These are phyloP conservation scores for Aegotheles bennettii DNA, from an alignment of 2,113 vertebrate genomes.

Conservation along the genomic window DNA sequence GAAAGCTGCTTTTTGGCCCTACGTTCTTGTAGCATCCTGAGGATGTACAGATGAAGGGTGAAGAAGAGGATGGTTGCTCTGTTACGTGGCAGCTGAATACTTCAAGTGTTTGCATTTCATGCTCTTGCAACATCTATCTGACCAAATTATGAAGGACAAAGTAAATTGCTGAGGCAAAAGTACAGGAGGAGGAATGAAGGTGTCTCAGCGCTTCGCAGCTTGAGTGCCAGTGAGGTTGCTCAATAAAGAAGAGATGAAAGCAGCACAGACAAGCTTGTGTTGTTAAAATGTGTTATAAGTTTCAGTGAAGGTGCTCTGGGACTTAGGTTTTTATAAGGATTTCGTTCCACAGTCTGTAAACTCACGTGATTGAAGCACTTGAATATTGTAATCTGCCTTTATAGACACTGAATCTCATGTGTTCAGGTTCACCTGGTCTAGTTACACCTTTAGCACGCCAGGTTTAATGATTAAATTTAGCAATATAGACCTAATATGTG, in stretches of 20 bases:
- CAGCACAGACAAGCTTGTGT: not conserved
- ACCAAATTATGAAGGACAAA: no score
- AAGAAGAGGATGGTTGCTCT: not conserved
- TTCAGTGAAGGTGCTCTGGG: not conserved
- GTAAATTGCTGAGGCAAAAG: not conserved
- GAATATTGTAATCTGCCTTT: fast-evolving
- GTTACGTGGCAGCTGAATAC: not conserved
- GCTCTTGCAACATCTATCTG: not conserved
- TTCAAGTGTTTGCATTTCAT: not conserved
- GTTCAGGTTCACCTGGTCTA: not conserved
- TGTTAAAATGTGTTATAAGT: not conserved
- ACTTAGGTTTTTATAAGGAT: fast-evolving
- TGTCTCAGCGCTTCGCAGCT: fast-evolving
- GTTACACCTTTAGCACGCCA: no score
- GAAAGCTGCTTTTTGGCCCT: not conserved
- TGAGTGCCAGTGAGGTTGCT: not conserved
- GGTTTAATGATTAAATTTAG: fast-evolving
- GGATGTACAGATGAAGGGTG: not conserved
- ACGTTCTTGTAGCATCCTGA: fast-evolving
- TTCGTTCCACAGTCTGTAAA: not conserved
- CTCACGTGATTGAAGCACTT: not conserved
- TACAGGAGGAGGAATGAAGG: fast-evolving
- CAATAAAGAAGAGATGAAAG: not conserved
- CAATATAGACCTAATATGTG: fast-evolving
- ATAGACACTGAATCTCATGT: fast-evolving